These are phyloP conservation scores for Valencia hispanica DNA, from an alignment of 2,797 vertebrate species.

Conservation along the genomic window DNA sequence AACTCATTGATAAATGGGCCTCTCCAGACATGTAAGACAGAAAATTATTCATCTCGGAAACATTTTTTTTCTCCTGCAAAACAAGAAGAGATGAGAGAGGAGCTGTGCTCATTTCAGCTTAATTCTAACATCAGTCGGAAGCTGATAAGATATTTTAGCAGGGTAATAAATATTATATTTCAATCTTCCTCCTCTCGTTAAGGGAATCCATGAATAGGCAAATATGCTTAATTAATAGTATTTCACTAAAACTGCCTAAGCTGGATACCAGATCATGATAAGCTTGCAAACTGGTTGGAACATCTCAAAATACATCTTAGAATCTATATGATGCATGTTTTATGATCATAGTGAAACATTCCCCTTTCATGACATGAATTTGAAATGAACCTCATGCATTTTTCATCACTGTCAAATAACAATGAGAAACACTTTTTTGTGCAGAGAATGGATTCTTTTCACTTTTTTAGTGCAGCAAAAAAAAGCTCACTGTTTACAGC, in stretches of 20 bases:
- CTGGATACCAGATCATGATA: neutral
- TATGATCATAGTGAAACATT: neutral
- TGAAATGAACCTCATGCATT: slow-evolving; percentile 11
- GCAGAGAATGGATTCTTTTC: too few relatives aligned
- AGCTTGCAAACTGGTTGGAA: neutral
- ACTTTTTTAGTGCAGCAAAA: slow-evolving; percentile 1
- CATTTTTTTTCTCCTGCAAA: neutral
- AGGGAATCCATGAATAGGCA: slow-evolving; percentile 10
- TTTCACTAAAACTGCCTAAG: slow-evolving; percentile 3
- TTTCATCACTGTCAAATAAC: slow-evolving; percentile 9
- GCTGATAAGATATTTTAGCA: neutral
- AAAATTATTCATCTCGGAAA: slow-evolving; percentile 23
- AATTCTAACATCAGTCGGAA: slow-evolving; percentile 5
- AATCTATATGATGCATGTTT: slow-evolving; percentile 12
- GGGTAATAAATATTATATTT: neutral
- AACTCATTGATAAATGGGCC: slow-evolving; percentile 23
- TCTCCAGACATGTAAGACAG: slow-evolving; percentile 13
- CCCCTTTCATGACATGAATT: slow-evolving; percentile 1
- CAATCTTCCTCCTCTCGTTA: neutral
- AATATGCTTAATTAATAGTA: neutral
- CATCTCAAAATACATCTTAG: neutral
- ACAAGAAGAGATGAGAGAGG: neutral
- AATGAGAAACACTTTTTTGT: slow-evolving; percentile 10
- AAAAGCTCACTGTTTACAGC: slow-evolving; percentile 5
- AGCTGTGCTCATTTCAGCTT: slow-evolving; percentile 12